Percentiles rank a stretch among this genome's conserved stretches.
These are phyloP conservation scores for Drosophila colorata DNA, from an alignment of 2,888 invertebrate species.

Conservation along the genomic window DNA sequence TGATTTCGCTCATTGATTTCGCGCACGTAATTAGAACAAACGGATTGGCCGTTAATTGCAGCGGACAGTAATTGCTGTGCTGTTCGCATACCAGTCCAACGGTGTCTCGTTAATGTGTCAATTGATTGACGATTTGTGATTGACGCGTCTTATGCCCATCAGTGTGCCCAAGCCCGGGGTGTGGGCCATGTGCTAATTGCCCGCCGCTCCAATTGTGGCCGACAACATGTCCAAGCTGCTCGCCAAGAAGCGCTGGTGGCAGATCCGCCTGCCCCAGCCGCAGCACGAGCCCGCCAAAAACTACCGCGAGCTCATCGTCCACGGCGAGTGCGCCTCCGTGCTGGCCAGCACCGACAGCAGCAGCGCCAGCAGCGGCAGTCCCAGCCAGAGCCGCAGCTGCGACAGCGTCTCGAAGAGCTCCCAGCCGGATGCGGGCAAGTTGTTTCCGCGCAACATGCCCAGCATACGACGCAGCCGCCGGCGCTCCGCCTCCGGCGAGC, in stretches of 20 bases:
- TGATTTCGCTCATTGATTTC: slow-evolving; percentile 54
- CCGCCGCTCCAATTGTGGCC: slow-evolving; percentile 53
- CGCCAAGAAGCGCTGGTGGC: slow-evolving; percentile 93
- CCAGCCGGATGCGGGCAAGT: slow-evolving; percentile 77
- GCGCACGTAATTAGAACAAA: slow-evolving; percentile 83
- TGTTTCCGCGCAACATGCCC: slow-evolving; percentile 84
- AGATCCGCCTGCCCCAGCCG: slow-evolving; percentile 91
- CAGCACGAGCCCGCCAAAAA: slow-evolving; percentile 90
- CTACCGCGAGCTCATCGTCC: slow-evolving; percentile 87
- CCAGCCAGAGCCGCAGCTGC: slow-evolving; percentile 45
- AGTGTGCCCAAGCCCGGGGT: slow-evolving; percentile 48
- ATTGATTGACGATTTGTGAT: slow-evolving; percentile 60
- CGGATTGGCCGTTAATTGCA: slow-evolving; percentile 77
- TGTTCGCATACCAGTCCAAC: slow-evolving; percentile 35
- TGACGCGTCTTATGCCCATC: too few species aligned
- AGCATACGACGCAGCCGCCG: slow-evolving; percentile 83
- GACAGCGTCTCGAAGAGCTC: slow-evolving; percentile 76
- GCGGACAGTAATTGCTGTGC: slow-evolving; percentile 71
- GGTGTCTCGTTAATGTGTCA: slow-evolving; percentile 72
- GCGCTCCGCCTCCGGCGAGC: slow-evolving; percentile 41
- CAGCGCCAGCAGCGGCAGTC: slow-evolving; percentile 40
- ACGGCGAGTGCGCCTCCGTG: slow-evolving; percentile 57
- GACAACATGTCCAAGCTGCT: slow-evolving; percentile 63
- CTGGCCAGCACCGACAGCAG: slow-evolving; percentile 57
- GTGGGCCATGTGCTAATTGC: slow-evolving; percentile 59